Conservation (phyloP, 1,140 invertebrate genomes). For the Drosophila equinoxialis region DNA sequence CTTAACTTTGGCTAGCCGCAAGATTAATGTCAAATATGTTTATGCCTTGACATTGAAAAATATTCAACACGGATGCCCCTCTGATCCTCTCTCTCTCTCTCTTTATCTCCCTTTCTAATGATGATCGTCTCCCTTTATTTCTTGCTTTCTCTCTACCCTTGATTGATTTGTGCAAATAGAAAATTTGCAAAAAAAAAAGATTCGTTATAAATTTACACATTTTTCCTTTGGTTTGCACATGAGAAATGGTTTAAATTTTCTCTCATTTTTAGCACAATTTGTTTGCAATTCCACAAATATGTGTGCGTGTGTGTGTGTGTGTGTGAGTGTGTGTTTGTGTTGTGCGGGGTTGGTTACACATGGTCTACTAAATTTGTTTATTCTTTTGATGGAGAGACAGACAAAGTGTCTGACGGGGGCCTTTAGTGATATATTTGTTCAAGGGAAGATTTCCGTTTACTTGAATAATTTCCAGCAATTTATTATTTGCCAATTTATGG, state of each 20-base stretch:
- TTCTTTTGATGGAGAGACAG: background rate
- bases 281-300: slow-evolving; percentile 60
- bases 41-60: slow-evolving; percentile 52
- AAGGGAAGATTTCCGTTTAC: slow-evolving; percentile 26
- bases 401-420: background rate
- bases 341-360: slow-evolving; percentile 6
- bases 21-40: slow-evolving; percentile 63
- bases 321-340: background rate
- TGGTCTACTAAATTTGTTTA: slow-evolving; percentile 7
- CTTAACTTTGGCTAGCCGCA: slow-evolving; percentile 49
- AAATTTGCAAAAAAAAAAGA: slow-evolving; percentile 45
- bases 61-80: slow-evolving; percentile 5
- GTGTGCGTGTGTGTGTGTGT: background rate
- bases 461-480: slow-evolving; percentile 49
- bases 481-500: slow-evolving; percentile 29
- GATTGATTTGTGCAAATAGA: slow-evolving; percentile 70
- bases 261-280: slow-evolving; percentile 63
- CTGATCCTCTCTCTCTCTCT: background rate
- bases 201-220: slow-evolving; percentile 29
- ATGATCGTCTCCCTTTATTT: background rate
- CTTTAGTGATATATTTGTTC: slow-evolving; percentile 24
- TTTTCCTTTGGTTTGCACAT: slow-evolving; percentile 42
- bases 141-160: slow-evolving; percentile 18
- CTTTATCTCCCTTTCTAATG: background rate
- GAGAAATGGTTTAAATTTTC: slow-evolving; percentile 47